Conservation (phyloP, 2,888 invertebrate species). For the Drosophila atroscutellata region DNA sequence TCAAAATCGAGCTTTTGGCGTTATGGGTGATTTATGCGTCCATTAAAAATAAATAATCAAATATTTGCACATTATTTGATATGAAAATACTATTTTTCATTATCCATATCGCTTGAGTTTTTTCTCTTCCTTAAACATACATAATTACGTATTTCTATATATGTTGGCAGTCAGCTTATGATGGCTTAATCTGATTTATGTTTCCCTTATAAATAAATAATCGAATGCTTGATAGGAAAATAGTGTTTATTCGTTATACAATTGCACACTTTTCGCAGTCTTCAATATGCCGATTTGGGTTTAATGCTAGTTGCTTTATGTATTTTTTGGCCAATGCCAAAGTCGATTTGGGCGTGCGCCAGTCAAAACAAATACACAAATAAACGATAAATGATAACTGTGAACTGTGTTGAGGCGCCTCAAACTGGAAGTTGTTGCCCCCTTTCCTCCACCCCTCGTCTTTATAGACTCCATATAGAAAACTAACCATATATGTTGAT, state of each 20-base stretch:
- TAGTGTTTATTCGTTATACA: background rate
- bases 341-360: slow-evolving; percentile 17
- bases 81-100: background rate
- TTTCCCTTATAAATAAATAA: background rate
- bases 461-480: background rate
- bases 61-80: background rate
- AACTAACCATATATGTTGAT: slow-evolving; percentile 30
- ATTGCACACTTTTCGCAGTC: background rate
- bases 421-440: background rate
- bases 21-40: background rate
- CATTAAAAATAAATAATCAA: background rate
- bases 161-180: background rate
- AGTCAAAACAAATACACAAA: slow-evolving; percentile 9
- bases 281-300: slow-evolving; percentile 21
- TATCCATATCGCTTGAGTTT: background rate
- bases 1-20: background rate
- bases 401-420: slow-evolving; percentile 2
- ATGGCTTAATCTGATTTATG: background rate
- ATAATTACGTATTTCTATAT: background rate
- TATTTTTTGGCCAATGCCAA: slow-evolving; percentile 1
- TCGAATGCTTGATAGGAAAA: background rate
- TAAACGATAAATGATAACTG: slow-evolving; percentile 2
- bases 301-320: slow-evolving; percentile 8
- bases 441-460: background rate
- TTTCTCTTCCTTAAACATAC: background rate